Conservation (phyloP, 2,113 vertebrate genomes). For the Calidris pygmaea region DNA sequence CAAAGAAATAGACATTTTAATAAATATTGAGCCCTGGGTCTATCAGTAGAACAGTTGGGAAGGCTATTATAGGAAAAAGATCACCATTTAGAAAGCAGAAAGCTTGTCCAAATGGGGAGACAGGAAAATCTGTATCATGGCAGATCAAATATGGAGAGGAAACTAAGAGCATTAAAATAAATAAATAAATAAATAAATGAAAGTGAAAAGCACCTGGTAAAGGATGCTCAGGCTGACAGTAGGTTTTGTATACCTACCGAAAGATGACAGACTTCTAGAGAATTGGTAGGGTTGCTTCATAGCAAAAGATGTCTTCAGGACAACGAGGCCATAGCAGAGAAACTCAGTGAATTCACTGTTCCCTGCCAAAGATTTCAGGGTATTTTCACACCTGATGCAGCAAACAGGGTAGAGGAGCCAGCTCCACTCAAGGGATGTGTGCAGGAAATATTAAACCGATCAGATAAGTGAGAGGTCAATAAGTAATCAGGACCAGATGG, state of each 20-base stretch:
- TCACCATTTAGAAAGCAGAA: neutral
- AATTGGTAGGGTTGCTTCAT: neutral
- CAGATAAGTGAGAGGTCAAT: neutral
- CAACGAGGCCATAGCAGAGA: neutral
- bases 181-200: neutral
- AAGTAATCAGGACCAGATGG: conserved; percentile 5
- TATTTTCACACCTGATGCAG: neutral
- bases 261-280: neutral
- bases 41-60: neutral
- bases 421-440: neutral
- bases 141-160: neutral
- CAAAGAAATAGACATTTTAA: neutral
- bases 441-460: neutral
- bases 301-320: neutral
- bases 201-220: neutral
- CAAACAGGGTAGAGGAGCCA: neutral
- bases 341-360: neutral
- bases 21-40: neutral
- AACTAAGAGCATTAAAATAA: neutral
- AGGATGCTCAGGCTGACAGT: neutral
- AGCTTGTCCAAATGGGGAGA: neutral
- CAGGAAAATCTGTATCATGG: neutral
- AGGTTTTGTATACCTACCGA: neutral
- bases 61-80: neutral
- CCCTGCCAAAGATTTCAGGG: rapidly evolving